Conservation (phyloP, 2,113 vertebrate genomes). For the Anarrhichthys ocellatus region DNA sequence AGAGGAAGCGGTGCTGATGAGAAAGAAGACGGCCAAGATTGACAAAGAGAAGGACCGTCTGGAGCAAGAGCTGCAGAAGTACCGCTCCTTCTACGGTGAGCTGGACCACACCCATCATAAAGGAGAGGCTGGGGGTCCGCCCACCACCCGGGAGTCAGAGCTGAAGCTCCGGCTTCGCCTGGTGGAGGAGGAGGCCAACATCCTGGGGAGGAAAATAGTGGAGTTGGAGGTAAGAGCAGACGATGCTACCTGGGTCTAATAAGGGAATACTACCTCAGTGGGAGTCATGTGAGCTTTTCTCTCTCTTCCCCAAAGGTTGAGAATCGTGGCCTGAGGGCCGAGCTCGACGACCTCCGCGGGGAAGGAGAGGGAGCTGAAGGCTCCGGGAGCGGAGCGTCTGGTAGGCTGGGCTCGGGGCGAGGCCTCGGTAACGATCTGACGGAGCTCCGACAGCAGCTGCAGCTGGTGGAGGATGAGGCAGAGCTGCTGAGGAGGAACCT, state of each 20-base stretch:
- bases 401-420: constrained; percentile 83
- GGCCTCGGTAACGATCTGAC: constrained; percentile 92
- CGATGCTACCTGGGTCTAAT: too few relatives aligned
- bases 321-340: constrained; percentile 94
- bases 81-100: constrained; percentile 95
- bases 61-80: constrained; percentile 96
- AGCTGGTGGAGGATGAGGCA: constrained; percentile 96
- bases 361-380: constrained; percentile 87
- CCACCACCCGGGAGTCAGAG: constrained; percentile 95
- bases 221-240: constrained; percentile 87
- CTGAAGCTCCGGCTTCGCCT: constrained; percentile 93
- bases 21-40: constrained; percentile 96
- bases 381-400: constrained; percentile 77
- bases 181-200: constrained; percentile 98
- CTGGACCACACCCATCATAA: constrained; percentile 95
- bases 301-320: constrained; percentile 80
- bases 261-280: background rate
- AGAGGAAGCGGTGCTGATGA: constrained; percentile 95
- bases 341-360: constrained; percentile 93
- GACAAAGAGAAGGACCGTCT: constrained; percentile 96
- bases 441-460: constrained; percentile 94
- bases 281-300: background rate
- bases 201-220: constrained; percentile 96
- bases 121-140: constrained; percentile 94
- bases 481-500: constrained; percentile 94